Base-by-base conservation (phyloP, 2,888 invertebrate species). In the Athalia cordata region DNA sequence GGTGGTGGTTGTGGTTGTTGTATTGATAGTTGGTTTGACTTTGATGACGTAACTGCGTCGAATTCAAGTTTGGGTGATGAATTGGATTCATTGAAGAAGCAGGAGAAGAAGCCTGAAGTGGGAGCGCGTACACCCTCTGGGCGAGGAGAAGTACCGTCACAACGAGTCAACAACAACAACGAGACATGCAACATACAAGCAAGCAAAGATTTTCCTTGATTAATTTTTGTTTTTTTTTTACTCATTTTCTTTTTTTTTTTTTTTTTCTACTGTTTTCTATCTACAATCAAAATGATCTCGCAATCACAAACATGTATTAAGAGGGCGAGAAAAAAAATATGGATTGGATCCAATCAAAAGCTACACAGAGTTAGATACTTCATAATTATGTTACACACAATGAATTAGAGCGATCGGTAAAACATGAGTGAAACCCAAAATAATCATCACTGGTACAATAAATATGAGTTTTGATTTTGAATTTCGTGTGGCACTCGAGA, bases 121-220 rank as follows among this genome's bases (percentile, higher is more conserved):
- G 91, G 87, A 91, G 90, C 89, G 91, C 90, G 88, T 91, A 91
- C 87, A 91, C 90, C 88, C 90, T 90, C 91, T 91, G 86, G 84
- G 85, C 83, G 82, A 80, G 80, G 72, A 81, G 83, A 83, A 85
- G 83, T 84, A 82, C 84, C 83, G 83, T 75, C 62, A 59, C 72
- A 75, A 61, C 75, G 82, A 83, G 85, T 83, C 82, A 29, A 29
- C 29, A 29, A 29, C 29, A 29, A 29, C 29, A 86, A 84, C 84
- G 87, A 83, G 81, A 88, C 89, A 89, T 89, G 89, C 89, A 89
- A 89, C 89, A 89, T 87, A 89, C 87, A 79, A 80, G 80, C 79
- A 80, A 78, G 77, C 79, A 76, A 70, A 75, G 68, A 74, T 55
- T 11, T 62, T 29, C 7, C 7, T 29, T 29, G 6, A 29, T 62